Conservation (phyloP, 2,888 invertebrate genomes). For the Caenorhabditis afra region DNA sequence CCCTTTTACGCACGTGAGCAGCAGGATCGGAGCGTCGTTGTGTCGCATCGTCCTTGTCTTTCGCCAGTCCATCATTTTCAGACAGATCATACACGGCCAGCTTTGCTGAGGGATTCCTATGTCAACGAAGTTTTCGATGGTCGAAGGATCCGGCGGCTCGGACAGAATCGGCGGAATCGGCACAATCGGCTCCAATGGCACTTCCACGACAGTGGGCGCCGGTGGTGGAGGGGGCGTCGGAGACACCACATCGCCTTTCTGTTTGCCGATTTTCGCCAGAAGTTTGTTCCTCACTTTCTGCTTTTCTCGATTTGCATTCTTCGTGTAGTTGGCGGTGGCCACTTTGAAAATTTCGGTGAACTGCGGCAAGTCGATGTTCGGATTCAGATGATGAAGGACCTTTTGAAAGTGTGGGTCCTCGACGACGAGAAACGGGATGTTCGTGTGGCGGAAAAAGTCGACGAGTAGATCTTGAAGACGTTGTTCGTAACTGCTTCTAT, state of each 20-base stretch:
- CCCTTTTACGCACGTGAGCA: background rate
- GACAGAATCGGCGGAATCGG: background rate
- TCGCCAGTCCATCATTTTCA: background rate
- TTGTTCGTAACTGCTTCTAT: constrained; percentile 1
- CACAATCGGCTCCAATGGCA: no score
- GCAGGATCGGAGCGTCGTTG: constrained; percentile 1
- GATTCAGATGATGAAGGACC: constrained; percentile 15
- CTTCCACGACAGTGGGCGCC: no score
- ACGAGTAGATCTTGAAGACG: constrained; percentile 4
- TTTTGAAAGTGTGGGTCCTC: constrained; percentile 3
- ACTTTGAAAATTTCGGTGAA: background rate
- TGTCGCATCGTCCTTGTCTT: background rate
- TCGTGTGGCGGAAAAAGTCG: background rate
- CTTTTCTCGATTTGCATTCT: background rate
- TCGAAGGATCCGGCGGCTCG: background rate
- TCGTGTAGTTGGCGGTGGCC: background rate
- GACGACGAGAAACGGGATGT: constrained; percentile 8
- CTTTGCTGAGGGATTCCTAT: background rate
- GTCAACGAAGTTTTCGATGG: background rate
- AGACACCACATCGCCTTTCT: background rate
- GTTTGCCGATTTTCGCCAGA: background rate
- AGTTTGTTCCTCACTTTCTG: background rate
- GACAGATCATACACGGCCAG: constrained; percentile 16
- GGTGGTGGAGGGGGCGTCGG: no score
- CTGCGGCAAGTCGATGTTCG: constrained; percentile 6